Conservation (phyloP, 2,797 vertebrate species). For the Scomberomorus guttatus region DNA sequence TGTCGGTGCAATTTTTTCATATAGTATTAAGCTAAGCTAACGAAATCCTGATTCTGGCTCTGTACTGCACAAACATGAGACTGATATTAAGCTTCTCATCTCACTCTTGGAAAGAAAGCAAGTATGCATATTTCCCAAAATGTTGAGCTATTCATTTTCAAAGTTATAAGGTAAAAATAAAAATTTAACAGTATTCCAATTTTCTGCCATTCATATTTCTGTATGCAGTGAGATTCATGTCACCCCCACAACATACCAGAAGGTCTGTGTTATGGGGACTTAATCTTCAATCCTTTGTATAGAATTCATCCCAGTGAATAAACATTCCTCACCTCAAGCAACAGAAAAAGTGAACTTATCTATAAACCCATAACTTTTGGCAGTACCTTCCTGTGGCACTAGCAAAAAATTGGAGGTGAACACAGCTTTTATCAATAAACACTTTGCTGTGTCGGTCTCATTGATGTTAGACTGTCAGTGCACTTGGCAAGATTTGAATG, state of each 20-base stretch:
- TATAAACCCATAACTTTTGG: background rate
- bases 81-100: too few species aligned
- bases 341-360: background rate
- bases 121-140: too few species aligned
- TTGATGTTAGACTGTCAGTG: conserved; percentile 52
- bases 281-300: background rate
- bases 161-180: background rate
- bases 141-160: too few species aligned
- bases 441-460: conserved; percentile 27
- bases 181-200: background rate
- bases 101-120: too few species aligned
- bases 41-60: too few species aligned
- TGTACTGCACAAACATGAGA: too few species aligned
- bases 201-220: background rate
- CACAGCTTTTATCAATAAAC: conserved; percentile 35
- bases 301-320: background rate
- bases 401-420: conserved; percentile 26
- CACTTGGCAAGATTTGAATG: conserved; percentile 58
- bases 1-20: background rate
- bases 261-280: background rate
- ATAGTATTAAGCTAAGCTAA: background rate
- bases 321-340: background rate
- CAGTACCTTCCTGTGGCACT: background rate
- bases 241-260: background rate
- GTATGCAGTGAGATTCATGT: background rate